Conservation (phyloP, 2,113 vertebrate species). For the Rhegmatorhina hoffmannsi region DNA sequence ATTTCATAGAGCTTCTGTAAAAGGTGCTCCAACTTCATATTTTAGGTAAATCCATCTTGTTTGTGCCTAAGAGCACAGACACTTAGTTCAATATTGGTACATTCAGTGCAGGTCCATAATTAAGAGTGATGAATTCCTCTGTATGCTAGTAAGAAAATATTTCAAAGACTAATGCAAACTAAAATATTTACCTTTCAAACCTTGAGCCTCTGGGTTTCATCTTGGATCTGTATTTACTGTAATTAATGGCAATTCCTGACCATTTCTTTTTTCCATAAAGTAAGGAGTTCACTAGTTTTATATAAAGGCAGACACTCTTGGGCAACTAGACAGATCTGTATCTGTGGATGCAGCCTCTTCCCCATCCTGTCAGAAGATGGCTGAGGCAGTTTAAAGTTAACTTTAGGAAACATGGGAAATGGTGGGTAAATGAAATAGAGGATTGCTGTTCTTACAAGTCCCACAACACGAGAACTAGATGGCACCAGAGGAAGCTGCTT, state of each 20-base stretch:
- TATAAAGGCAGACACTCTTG: background rate
- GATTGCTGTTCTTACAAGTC: background rate
- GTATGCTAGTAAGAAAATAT: background rate
- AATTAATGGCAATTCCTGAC: background rate
- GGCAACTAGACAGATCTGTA: background rate
- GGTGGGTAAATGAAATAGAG: background rate
- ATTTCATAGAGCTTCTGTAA: background rate
- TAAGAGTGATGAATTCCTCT: background rate
- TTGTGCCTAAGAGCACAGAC: background rate
- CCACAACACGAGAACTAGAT: background rate
- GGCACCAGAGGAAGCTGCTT: background rate
- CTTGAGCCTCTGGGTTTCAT: background rate
- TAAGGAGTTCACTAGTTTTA: background rate
- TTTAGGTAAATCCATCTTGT: background rate
- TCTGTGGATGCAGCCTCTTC: background rate
- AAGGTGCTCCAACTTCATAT: background rate
- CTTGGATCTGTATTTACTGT: background rate
- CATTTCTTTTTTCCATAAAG: background rate
- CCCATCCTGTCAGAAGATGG: background rate
- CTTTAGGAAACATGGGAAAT: background rate
- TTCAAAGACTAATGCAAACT: background rate
- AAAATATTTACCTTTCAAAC: background rate
- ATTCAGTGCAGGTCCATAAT: background rate
- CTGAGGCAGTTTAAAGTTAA: background rate
- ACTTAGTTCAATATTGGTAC: background rate